Percentiles rank a stretch among this genome's conserved stretches.
Evolutionary conservation across 30 jellyfish, hydroid and myxozoan genomes (phyloP).

Genomic region (Cassiopea xamachana): DNA sequence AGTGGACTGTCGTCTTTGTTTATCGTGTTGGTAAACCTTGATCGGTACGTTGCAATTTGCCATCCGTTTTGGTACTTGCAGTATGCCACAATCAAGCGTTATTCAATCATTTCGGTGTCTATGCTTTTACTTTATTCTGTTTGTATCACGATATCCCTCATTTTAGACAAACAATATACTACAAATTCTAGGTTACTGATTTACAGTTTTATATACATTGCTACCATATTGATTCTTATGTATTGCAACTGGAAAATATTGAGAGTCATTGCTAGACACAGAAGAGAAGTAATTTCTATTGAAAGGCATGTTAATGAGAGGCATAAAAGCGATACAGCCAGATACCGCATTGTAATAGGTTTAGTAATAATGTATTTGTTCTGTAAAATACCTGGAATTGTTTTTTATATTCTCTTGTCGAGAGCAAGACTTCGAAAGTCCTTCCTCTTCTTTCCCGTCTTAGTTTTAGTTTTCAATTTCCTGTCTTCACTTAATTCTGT

Average conservation of each 20-base stretch:
- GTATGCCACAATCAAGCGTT: not conserved
- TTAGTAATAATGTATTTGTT: not conserved
- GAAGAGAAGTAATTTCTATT: not conserved
- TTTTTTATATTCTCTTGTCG: not conserved
- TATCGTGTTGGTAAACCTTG: conserved; percentile 13
- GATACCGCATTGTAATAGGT: not conserved
- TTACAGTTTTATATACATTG: not conserved
- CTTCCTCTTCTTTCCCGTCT: not conserved
- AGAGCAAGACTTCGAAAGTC: not conserved
- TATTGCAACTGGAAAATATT: not conserved
- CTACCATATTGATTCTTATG: not conserved
- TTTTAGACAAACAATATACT: not conserved
- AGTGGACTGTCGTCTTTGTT: conserved; percentile 30
- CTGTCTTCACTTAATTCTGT: not conserved
- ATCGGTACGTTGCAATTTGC: conserved; percentile 37
- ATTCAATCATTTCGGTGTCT: not conserved
- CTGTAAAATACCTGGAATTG: not conserved
- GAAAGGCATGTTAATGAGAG: not conserved
- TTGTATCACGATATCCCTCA: not conserved
- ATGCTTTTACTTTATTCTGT: not conserved
- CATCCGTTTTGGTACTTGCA: conserved; percentile 35
- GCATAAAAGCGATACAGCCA: not conserved
- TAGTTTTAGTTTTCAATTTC: not conserved
- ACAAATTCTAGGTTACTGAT: not conserved
- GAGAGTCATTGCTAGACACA: not conserved